Conservation (phyloP, 2,888 invertebrate species). For the Amiota mariae region DNA sequence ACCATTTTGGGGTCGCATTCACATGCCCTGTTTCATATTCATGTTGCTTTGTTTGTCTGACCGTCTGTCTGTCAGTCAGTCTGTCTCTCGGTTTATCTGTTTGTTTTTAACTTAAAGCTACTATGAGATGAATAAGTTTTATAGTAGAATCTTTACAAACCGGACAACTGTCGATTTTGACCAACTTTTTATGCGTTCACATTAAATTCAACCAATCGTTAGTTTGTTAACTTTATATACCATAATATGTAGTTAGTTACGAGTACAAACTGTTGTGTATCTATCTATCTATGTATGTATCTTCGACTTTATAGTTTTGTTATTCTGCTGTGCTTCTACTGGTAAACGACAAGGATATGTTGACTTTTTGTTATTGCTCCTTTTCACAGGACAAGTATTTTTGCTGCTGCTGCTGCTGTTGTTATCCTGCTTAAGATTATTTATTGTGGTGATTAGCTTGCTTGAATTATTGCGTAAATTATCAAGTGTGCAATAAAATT, state of each 20-base stretch:
- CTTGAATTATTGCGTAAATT: slow-evolving; percentile 68
- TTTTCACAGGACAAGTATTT: slow-evolving; percentile 12
- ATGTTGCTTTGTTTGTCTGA: no score
- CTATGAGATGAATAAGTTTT: no score
- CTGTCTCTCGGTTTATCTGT: background rate
- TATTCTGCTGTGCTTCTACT: slow-evolving; percentile 29
- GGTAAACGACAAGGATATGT: no score
- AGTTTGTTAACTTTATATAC: background rate
- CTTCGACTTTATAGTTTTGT: slow-evolving; percentile 9
- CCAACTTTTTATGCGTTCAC: background rate
- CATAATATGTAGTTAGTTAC: no score
- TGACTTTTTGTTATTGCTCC: no score
- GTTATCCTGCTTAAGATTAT: slow-evolving; percentile 59
- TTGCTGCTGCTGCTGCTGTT: slow-evolving; percentile 33
- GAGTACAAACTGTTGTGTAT: background rate
- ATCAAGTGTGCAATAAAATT: slow-evolving; percentile 70
- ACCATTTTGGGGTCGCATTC: background rate
- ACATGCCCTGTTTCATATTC: no score
- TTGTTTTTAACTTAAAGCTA: slow-evolving; percentile 13
- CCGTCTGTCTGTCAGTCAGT: no score
- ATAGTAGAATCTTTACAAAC: no score
- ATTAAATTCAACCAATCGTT: background rate
- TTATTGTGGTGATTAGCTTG: slow-evolving; percentile 71
- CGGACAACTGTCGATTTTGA: slow-evolving; percentile 5
- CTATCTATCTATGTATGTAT: no score